These are phyloP conservation scores for Drosophila navojoa DNA, from an alignment of 1,140 invertebrate genomes.

Conservation along the genomic window DNA sequence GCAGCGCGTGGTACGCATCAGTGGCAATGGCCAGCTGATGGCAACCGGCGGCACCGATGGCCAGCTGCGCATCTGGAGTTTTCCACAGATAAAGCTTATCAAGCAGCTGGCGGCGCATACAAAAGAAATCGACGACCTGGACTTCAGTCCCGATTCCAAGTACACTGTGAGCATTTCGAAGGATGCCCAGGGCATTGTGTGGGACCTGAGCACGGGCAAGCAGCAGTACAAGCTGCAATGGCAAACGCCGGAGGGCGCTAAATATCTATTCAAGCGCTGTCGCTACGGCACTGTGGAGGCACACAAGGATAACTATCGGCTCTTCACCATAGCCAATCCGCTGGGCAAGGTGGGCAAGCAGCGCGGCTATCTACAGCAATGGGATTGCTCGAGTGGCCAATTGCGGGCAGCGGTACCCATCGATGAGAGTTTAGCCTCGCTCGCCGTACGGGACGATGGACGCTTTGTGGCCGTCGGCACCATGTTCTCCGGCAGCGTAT, in stretches of 20 bases:
- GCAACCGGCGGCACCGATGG: slow-evolving; percentile 96
- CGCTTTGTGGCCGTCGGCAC: slow-evolving; percentile 95
- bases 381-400: slow-evolving; percentile 87
- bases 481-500: slow-evolving; percentile 95
- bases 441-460: slow-evolving; percentile 95
- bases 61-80: slow-evolving; percentile 93
- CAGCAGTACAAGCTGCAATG: slow-evolving; percentile 87
- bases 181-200: slow-evolving; percentile 92
- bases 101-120: slow-evolving; percentile 89
- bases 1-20: slow-evolving; percentile 94
- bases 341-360: slow-evolving; percentile 88
- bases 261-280: slow-evolving; percentile 93
- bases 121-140: slow-evolving; percentile 95
- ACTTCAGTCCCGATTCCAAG: slow-evolving; percentile 92
- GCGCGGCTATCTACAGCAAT: slow-evolving; percentile 89
- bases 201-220: slow-evolving; percentile 87
- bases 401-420: slow-evolving; percentile 86
- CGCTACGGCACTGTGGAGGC: slow-evolving; percentile 90
- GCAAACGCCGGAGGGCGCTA: slow-evolving; percentile 88
- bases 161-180: slow-evolving; percentile 93
- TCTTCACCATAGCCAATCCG: slow-evolving; percentile 94
- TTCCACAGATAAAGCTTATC: slow-evolving; percentile 90
- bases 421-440: slow-evolving; percentile 91
- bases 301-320: slow-evolving; percentile 86
- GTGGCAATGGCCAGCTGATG: slow-evolving; percentile 90